Conservation (phyloP, 2,113 vertebrate species). For the Pachyramphus minor region DNA sequence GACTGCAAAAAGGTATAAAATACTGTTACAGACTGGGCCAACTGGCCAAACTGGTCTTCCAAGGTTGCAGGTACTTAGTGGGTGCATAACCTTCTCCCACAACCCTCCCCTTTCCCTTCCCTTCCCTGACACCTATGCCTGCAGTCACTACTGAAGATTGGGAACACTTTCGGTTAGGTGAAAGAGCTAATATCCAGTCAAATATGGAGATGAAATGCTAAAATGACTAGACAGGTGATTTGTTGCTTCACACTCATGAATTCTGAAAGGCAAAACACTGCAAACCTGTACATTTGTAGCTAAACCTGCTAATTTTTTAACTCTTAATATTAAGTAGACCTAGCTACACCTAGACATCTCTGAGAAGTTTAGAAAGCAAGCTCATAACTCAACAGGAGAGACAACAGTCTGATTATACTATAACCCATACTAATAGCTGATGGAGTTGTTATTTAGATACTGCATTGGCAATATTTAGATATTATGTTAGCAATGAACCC, state of each 20-base stretch:
- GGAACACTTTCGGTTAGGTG: neutral
- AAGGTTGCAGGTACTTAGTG: neutral
- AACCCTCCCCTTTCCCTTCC: neutral
- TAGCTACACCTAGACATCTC: neutral
- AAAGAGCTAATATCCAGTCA: neutral
- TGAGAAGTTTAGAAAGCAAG: neutral
- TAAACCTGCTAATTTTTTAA: rapidly evolving
- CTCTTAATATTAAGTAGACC: neutral
- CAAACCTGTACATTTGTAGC: neutral
- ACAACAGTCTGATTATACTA: neutral
- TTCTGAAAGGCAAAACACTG: neutral
- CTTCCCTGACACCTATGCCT: neutral
- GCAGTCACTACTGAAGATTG: neutral
- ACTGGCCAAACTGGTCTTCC: neutral
- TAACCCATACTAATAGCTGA: neutral
- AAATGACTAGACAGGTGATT: neutral
- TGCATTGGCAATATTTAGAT: neutral
- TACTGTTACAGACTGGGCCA: neutral
- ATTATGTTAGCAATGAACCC: neutral
- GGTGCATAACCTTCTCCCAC: neutral
- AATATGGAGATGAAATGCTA: neutral
- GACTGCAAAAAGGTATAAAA: neutral
- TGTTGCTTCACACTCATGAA: neutral
- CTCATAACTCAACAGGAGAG: neutral
- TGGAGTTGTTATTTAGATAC: neutral